Evolutionary conservation across 2,888 invertebrate species (phyloP).

Genomic region (Acleris cristana): DNA sequence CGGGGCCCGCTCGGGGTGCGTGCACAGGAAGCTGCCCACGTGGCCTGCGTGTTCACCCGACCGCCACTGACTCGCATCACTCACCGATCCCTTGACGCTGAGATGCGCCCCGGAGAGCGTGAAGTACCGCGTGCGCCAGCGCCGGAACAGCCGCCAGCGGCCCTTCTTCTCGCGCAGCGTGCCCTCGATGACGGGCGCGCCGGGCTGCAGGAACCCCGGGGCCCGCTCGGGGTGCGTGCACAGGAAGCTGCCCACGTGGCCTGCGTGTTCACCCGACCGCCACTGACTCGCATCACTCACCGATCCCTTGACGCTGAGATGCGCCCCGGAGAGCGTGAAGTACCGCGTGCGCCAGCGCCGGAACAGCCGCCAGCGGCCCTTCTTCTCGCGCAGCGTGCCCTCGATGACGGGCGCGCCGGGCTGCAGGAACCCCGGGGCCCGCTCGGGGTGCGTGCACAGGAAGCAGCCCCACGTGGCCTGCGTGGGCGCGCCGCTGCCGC

Average conservation of each 20-base stretch:
- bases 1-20: conserved; percentile 94
- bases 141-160: too few species aligned
- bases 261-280: too few species aligned
- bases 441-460: conserved; percentile 95
- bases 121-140: too few species aligned
- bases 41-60: too few species aligned
- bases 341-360: conserved; percentile 96
- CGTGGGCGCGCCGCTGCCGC: conserved; percentile 57
- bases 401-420: conserved; percentile 93
- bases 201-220: conserved; percentile 86
- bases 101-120: too few species aligned
- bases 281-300: conserved; percentile 76
- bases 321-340: conserved; percentile 96
- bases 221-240: conserved; percentile 97
- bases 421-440: conserved; percentile 90
- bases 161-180: too few species aligned
- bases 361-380: conserved; percentile 95
- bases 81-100: too few species aligned
- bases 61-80: too few species aligned
- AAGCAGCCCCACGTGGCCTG: conserved; percentile 93
- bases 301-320: conserved; percentile 93
- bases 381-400: conserved; percentile 95
- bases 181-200: too few species aligned
- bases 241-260: conserved; percentile 93
- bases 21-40: conserved; percentile 97